Conservation (phyloP, 1,140 invertebrate genomes). For the Drosophila simulans region DNA sequence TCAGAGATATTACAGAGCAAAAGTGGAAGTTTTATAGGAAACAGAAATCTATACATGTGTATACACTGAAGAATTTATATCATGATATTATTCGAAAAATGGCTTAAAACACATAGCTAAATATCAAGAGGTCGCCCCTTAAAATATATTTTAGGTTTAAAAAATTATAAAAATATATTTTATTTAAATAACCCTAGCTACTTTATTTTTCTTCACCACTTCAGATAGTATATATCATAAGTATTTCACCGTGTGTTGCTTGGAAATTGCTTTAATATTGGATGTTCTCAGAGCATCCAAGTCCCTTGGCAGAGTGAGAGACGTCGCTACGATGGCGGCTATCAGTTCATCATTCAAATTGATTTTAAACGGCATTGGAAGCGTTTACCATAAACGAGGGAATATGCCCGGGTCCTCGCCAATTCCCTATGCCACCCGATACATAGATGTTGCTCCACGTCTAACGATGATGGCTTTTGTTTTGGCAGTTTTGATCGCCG, state of each 20-base stretch:
- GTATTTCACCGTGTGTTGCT: background rate
- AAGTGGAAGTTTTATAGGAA: background rate
- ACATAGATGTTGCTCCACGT: conserved; percentile 13
- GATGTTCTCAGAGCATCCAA: conserved; percentile 8
- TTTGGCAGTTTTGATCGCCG: conserved; percentile 77
- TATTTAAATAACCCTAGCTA: too few relatives aligned
- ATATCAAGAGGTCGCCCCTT: too few relatives aligned
- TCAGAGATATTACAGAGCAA: background rate
- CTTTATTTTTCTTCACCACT: too few relatives aligned
- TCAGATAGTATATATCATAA: too few relatives aligned
- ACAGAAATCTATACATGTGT: too few relatives aligned
- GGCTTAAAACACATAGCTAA: too few relatives aligned
- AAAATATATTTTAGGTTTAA: too few relatives aligned
- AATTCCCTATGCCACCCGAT: background rate
- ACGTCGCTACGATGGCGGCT: conserved; percentile 3
- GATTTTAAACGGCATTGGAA: conserved; percentile 80
- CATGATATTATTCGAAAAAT: too few relatives aligned
- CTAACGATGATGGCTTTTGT: conserved; percentile 82
- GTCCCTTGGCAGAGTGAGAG: conserved; percentile 30
- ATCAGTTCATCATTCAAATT: conserved; percentile 80
- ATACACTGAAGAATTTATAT: too few relatives aligned
- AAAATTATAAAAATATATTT: too few relatives aligned
- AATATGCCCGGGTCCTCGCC: conserved; percentile 17
- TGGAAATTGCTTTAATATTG: conserved; percentile 18
- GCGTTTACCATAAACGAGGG: conserved; percentile 70